Evolutionary conservation across 2,888 invertebrate species (phyloP).

Genomic region (Lamellibrachia satsuma): DNA sequence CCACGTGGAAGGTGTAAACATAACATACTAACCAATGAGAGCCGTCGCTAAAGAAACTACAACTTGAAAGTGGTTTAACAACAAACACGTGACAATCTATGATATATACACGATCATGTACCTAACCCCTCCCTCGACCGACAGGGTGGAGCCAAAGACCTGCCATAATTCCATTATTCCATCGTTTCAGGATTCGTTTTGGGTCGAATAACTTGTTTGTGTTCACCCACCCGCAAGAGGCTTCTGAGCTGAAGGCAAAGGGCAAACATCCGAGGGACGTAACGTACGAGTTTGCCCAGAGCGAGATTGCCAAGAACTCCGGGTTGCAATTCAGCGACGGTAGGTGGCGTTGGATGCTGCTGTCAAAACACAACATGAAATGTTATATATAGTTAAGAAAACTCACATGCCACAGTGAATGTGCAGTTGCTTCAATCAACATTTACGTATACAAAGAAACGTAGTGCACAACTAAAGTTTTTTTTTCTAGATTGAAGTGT

Average conservation of each 20-base stretch:
- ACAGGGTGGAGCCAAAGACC: background rate
- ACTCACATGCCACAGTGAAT: background rate
- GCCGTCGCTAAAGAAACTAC: too few relatives aligned
- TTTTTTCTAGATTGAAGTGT: background rate
- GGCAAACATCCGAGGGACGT: slow-evolving; percentile 34
- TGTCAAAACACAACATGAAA: background rate
- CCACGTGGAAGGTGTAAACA: too few relatives aligned
- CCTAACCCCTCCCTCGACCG: too few relatives aligned
- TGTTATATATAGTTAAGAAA: background rate
- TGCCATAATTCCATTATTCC: background rate
- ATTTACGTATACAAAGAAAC: background rate
- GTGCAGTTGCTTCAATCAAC: background rate
- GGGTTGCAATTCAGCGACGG: slow-evolving; percentile 30
- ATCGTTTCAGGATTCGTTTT: slow-evolving; percentile 40
- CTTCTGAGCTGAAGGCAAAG: slow-evolving; percentile 34
- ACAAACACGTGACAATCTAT: too few relatives aligned
- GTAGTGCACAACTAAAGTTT: background rate
- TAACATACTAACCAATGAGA: too few relatives aligned
- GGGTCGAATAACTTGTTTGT: slow-evolving; percentile 45
- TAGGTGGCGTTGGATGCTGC: background rate
- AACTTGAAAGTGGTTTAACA: too few relatives aligned
- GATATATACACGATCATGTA: too few relatives aligned
- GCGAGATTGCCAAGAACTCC: slow-evolving; percentile 41
- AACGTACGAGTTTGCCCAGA: slow-evolving; percentile 43
- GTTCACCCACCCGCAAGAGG: slow-evolving; percentile 39